Conservation (phyloP, 2,888 invertebrate genomes). For the Cylloceria caligata region DNA sequence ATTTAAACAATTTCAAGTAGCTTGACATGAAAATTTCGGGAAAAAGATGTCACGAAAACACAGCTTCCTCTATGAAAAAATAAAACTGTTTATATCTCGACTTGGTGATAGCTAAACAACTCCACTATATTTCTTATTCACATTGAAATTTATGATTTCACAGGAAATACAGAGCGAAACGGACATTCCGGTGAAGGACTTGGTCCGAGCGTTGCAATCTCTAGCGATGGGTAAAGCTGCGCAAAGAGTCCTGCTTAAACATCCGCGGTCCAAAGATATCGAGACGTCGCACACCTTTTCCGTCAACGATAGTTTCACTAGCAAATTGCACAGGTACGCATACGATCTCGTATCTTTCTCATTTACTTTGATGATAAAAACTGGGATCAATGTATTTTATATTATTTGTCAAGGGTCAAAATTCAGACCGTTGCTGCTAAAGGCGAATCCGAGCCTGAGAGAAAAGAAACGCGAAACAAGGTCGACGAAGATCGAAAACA, state of each 20-base stretch:
- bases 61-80: no score
- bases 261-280: slow-evolving; percentile 98
- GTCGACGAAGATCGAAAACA: slow-evolving; percentile 99
- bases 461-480: slow-evolving; percentile 98
- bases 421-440: slow-evolving; percentile 97
- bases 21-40: no score
- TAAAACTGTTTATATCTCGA: background rate
- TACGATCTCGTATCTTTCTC: background rate
- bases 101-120: background rate
- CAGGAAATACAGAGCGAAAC: slow-evolving; percentile 98
- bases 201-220: slow-evolving; percentile 98
- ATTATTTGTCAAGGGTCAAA: slow-evolving; percentile 90
- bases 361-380: background rate
- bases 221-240: slow-evolving; percentile 99
- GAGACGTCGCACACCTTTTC: slow-evolving; percentile 96
- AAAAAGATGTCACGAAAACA: no score
- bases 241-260: slow-evolving; percentile 96
- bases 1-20: no score
- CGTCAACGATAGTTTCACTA: slow-evolving; percentile 99
- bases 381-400: background rate
- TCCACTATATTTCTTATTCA: background rate
- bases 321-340: slow-evolving; percentile 94
- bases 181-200: slow-evolving; percentile 98
- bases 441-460: slow-evolving; percentile 99
- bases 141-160: background rate